Evolutionary conservation across 2,888 invertebrate genomes (phyloP), one percentile per base, ranked within the genome.

Genomic region (Drosophila monieri): DNA sequence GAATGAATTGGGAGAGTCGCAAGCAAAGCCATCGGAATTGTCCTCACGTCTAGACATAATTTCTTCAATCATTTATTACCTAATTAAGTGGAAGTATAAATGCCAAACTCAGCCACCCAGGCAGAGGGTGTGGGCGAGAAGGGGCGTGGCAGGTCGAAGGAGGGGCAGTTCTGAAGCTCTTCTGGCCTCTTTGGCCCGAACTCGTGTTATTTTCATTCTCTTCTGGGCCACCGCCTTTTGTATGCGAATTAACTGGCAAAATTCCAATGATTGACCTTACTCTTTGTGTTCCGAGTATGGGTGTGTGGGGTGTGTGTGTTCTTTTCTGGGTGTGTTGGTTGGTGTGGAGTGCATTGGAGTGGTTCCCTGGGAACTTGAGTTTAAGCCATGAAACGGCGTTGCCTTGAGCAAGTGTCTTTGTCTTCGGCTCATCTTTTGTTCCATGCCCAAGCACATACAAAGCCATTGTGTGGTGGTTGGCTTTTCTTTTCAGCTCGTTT

Each of bases 11-110:
- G 73, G 68, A 57, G 74, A 62, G 57, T 44, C 57, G 23, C 35
- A 14, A 67, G 68, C 69, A 60, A 61, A 73, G 69, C 74, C 77
- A 88, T 90, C 84, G 87, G 80, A 89, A 90, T 91, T 89, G 85
- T 78, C 86, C 90, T 91, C 91, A 91, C 91, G 91, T 91, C 91
- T 90, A 91, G 90, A 91, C 90, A 90, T 91, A 90, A 91, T 91
- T 90, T 91, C 90, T 88, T 90, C 91, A 90, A 90, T 90, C 91
- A 90, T 91, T 90, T 90, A 91, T 90, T 90, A 90, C 89, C 89
- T 90, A 91, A 91, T 91, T 91, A 91, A 90, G 90, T 90, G 90
- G 90, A 90, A 90, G 88, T 79, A 84, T 86, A 84, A 84, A 87
- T 89, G 81, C 77, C 76, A 70, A 76, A 76, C 77, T 85, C 88